Conservation (phyloP, 2,888 invertebrate species). For the Sericinus montela region DNA sequence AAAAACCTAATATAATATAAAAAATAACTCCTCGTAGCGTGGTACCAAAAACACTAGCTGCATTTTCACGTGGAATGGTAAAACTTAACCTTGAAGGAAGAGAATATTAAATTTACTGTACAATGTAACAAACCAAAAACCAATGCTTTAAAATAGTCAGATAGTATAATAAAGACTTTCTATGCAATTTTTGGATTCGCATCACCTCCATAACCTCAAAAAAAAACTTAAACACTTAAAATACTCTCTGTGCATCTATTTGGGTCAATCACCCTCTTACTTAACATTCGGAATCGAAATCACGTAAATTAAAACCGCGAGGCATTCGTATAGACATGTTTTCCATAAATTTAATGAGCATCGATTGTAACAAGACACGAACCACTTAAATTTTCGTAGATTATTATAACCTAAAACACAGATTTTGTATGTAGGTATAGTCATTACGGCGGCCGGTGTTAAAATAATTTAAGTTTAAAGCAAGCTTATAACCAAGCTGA, state of each 20-base stretch:
- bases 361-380: constrained; percentile 7
- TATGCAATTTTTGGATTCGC: too few relatives aligned
- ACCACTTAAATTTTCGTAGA: background rate
- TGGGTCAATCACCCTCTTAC: background rate
- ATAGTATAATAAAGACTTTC: too few relatives aligned
- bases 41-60: too few relatives aligned
- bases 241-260: background rate
- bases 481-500: too few relatives aligned
- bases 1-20: too few relatives aligned
- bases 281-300: constrained; percentile 1
- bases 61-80: too few relatives aligned
- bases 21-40: too few relatives aligned
- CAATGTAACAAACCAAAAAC: too few relatives aligned
- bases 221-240: background rate
- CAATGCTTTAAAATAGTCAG: too few relatives aligned
- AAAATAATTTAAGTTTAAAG: background rate
- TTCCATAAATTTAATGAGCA: constrained; percentile 7
- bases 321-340: background rate
- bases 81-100: too few relatives aligned
- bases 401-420: constrained; percentile 1
- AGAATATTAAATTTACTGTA: too few relatives aligned
- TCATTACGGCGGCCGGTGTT: constrained; percentile 1
- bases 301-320: constrained; percentile 3
- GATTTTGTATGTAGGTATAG: constrained; percentile 1
- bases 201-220: too few relatives aligned